These are phyloP conservation scores for Caligus rogercresseyi DNA, from an alignment of 1,140 invertebrate species.

Conservation along the genomic window DNA sequence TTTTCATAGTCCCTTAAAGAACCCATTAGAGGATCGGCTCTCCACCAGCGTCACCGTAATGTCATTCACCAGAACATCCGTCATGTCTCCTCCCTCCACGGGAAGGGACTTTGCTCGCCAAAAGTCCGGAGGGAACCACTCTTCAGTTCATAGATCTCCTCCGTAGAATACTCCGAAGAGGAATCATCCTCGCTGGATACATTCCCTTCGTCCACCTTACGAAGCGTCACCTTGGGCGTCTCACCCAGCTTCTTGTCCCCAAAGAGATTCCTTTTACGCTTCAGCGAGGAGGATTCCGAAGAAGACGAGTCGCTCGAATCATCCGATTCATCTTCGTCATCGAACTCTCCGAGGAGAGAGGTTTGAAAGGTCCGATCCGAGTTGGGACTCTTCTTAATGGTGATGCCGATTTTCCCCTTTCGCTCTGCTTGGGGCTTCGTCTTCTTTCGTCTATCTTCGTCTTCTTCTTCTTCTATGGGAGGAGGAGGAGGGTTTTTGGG, in stretches of 20 bases:
- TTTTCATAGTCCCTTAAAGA: slow-evolving; percentile 9
- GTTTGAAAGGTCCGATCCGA: slow-evolving; percentile 17
- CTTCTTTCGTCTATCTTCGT: neutral
- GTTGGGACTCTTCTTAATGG: slow-evolving; percentile 15
- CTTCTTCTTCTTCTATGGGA: neutral
- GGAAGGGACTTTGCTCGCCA: neutral
- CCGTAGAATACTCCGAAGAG: slow-evolving; percentile 6
- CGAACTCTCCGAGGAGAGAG: neutral
- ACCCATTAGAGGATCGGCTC: slow-evolving; percentile 4
- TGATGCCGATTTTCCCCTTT: slow-evolving; percentile 13
- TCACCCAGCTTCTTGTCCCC: neutral
- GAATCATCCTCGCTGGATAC: neutral
- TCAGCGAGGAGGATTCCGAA: neutral
- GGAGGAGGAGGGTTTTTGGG: neutral
- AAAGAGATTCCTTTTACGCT: neutral
- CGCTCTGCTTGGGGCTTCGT: neutral
- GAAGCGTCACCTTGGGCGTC: neutral
- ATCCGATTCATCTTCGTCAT: slow-evolving; percentile 1
- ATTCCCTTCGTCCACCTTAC: neutral
- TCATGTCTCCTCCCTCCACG: neutral
- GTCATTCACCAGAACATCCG: slow-evolving; percentile 5
- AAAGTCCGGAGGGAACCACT: slow-evolving; percentile 18
- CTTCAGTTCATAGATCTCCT: slow-evolving; percentile 14
- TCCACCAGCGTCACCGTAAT: slow-evolving; percentile 13
- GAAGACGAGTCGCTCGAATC: neutral